Percentiles rank a stretch among this genome's conserved stretches.
These are phyloP conservation scores for Lepidocolaptes lacrymiger DNA, from an alignment of 2,797 vertebrate species.

Conservation along the genomic window DNA sequence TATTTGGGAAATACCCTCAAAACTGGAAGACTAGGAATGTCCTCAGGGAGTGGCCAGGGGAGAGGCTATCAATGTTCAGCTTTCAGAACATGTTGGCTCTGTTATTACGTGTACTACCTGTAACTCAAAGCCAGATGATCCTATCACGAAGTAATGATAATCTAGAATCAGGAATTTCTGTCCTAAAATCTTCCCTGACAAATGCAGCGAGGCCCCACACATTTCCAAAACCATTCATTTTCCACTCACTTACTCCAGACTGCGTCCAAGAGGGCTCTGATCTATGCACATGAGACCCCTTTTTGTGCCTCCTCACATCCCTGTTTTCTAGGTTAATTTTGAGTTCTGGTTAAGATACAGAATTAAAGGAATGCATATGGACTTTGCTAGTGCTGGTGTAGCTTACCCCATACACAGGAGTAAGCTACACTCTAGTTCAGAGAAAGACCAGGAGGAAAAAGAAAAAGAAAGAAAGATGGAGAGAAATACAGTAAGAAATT, in stretches of 20 bases:
- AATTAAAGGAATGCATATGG: not conserved
- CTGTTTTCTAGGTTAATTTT: not conserved
- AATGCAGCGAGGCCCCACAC: not conserved
- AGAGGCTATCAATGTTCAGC: not conserved
- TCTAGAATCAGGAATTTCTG: not conserved
- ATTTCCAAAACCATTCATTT: not conserved
- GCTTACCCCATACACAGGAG: too few species aligned
- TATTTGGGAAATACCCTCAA: not conserved
- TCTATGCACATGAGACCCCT: not conserved
- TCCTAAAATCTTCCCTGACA: not conserved
- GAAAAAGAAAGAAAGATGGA: not conserved
- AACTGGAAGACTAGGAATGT: not conserved
- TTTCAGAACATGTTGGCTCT: not conserved
- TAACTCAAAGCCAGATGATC: not conserved
- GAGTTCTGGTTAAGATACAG: not conserved
- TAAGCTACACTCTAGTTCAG: not conserved
- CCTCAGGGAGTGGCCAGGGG: not conserved
- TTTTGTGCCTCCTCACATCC: not conserved
- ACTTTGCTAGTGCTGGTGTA: not conserved
- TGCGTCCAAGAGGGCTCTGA: not conserved
- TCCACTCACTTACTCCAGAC: not conserved
- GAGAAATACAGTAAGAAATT: not conserved
- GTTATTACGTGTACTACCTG: not conserved
- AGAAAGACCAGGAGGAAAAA: not conserved
- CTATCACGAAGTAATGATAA: not conserved